phyloP scores from a whole-genome alignment of 92 coral and sea anemone species.

The Pocillopora grandis region DNA sequence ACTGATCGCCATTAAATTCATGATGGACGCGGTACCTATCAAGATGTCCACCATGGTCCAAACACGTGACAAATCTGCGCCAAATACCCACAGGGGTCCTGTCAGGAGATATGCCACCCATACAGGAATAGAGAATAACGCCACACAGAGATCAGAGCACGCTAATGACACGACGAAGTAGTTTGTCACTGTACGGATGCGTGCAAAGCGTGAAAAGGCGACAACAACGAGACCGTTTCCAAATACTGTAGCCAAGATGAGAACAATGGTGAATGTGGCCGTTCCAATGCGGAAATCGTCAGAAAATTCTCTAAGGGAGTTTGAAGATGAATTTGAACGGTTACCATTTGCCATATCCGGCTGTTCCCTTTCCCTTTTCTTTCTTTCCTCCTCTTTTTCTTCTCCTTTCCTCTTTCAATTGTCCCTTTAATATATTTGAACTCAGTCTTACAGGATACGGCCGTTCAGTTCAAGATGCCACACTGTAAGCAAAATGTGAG shows the following conservation, averaged over 20 bases:
- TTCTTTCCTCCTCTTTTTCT: neutral
- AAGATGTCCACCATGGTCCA: conserved; percentile 87
- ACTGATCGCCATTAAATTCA: conserved; percentile 82
- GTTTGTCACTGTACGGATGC: conserved; percentile 67
- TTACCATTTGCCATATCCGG: neutral
- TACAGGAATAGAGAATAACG: conserved; percentile 78
- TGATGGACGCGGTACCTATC: conserved; percentile 83
- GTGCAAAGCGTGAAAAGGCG: conserved; percentile 54
- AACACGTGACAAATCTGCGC: conserved; percentile 33
- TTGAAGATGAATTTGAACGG: neutral
- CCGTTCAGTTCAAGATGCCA: too few relatives aligned
- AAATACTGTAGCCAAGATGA: conserved; percentile 63
- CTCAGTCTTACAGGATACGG: too few relatives aligned
- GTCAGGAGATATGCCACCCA: conserved; percentile 73
- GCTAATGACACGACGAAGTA: conserved; percentile 82
- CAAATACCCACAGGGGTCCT: conserved; percentile 72
- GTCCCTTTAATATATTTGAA: too few relatives aligned
- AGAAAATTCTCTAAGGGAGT: conserved; percentile 16
- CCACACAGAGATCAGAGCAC: conserved; percentile 80
- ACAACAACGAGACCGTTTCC: conserved; percentile 72
- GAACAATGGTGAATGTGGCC: conserved; percentile 50
- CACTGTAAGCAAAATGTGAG: too few relatives aligned
- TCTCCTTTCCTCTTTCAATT: neutral
- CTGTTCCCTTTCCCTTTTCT: neutral
- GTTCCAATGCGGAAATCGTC: conserved; percentile 51